Evolutionary conservation across 2,113 vertebrate genomes (phyloP).

Genomic region (Phainopepla nitens): DNA sequence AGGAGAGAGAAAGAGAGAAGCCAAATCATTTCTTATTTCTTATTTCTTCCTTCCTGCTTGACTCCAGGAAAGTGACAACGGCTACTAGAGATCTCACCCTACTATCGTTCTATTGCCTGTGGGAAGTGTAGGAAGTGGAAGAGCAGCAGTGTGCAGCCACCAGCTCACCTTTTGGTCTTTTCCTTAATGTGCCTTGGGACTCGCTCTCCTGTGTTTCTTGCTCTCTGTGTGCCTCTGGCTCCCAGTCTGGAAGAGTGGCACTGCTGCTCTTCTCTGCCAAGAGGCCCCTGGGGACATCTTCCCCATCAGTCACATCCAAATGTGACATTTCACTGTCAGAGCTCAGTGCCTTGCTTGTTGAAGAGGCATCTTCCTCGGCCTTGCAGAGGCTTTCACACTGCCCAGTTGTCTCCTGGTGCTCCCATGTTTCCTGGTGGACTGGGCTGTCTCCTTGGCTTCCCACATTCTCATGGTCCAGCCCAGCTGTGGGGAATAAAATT

Average conservation of each 20-base stretch:
- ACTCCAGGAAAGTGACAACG: neutral
- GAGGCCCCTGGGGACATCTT: neutral
- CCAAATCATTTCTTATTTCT: neutral
- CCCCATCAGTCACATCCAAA: neutral
- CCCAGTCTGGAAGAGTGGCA: neutral
- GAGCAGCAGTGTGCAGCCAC: neutral
- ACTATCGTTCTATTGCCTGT: neutral
- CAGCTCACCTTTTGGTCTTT: slow-evolving; percentile 61
- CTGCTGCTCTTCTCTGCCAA: neutral
- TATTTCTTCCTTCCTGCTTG: neutral
- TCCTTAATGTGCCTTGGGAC: neutral
- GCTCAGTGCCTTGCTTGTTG: neutral
- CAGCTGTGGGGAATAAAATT: slow-evolving; percentile 55
- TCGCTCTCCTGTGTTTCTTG: neutral
- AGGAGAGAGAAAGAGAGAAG: neutral
- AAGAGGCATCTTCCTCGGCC: neutral
- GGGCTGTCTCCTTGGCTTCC: neutral
- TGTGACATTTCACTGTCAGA: neutral
- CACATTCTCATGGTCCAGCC: neutral
- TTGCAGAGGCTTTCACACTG: neutral
- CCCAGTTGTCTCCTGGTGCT: neutral
- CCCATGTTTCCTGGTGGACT: neutral
- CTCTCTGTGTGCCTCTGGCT: neutral
- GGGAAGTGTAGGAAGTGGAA: neutral
- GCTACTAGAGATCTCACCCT: neutral